Conservation (phyloP, 1,140 invertebrate species). For the Calephelis virginiensis region DNA sequence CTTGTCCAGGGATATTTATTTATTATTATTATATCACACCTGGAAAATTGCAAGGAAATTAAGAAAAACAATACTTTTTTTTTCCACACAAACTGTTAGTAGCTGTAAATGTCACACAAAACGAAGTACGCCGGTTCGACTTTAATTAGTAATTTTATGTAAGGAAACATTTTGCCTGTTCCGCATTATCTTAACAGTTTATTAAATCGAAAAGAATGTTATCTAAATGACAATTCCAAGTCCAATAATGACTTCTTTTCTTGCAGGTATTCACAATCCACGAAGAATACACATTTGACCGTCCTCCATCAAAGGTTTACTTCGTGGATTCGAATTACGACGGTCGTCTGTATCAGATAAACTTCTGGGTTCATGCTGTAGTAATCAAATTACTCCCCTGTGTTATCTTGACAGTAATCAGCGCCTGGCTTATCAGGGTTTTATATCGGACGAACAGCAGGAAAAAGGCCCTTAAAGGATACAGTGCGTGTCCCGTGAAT, state of each 20-base stretch:
- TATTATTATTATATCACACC: too few species aligned
- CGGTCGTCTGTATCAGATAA: constrained; percentile 81
- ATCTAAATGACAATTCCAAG: background rate
- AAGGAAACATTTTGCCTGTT: background rate
- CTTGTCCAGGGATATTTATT: too few species aligned
- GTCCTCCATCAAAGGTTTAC: constrained; percentile 79
- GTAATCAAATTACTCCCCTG: constrained; percentile 94
- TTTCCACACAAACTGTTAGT: too few species aligned
- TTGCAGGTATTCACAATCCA: constrained; percentile 73
- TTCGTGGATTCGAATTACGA: constrained; percentile 82
- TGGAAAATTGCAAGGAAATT: too few species aligned
- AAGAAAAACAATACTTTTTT: too few species aligned
- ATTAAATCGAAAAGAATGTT: background rate
- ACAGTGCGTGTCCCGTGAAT: constrained; percentile 77
- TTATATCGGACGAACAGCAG: constrained; percentile 84
- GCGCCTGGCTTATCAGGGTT: constrained; percentile 88
- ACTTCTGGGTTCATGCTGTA: constrained; percentile 93
- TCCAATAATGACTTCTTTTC: constrained; percentile 3
- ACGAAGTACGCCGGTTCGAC: too few species aligned
- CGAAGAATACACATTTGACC: constrained; percentile 60
- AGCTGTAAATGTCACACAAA: too few species aligned
- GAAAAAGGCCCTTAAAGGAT: constrained; percentile 82
- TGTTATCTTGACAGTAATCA: constrained; percentile 88
- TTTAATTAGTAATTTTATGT: background rate
- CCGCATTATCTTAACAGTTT: background rate